phyloP scores from a whole-genome alignment of 2,888 invertebrate species.

The Ophion costatus region DNA sequence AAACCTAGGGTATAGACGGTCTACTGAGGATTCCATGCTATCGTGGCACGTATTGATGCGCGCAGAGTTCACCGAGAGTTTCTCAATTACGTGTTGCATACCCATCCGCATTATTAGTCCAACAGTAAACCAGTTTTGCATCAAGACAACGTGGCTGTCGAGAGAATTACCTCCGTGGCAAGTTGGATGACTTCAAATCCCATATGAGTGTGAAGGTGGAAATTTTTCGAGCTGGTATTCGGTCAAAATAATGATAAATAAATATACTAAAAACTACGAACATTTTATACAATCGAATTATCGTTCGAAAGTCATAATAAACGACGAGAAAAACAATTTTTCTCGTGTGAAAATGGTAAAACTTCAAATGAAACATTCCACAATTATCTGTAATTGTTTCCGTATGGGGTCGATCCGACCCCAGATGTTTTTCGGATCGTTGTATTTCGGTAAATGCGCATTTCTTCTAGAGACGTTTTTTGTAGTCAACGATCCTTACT shows the following conservation, averaged over 20 bases:
- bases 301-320: not conserved
- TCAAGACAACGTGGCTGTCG: constrained; percentile 1
- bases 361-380: no score
- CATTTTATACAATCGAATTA: not conserved
- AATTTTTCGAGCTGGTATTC: not conserved
- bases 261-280: no score
- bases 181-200: not conserved
- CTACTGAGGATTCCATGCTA: constrained; percentile 18
- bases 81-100: constrained; percentile 31
- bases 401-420: no score
- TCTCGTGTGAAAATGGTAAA: no score
- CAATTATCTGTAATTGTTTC: no score
- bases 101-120: constrained; percentile 18
- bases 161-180: not conserved
- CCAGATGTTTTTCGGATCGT: no score
- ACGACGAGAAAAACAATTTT: not conserved
- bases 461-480: no score
- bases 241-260: not conserved
- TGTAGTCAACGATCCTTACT: no score
- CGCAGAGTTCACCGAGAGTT: constrained; percentile 21
- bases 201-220: not conserved
- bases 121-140: constrained; percentile 33
- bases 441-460: no score
- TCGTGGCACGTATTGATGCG: constrained; percentile 29
- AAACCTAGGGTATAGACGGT: constrained; percentile 11